phyloP scores from a whole-genome alignment of 1,140 invertebrate genomes.

The Drosophila tsacasi region DNA sequence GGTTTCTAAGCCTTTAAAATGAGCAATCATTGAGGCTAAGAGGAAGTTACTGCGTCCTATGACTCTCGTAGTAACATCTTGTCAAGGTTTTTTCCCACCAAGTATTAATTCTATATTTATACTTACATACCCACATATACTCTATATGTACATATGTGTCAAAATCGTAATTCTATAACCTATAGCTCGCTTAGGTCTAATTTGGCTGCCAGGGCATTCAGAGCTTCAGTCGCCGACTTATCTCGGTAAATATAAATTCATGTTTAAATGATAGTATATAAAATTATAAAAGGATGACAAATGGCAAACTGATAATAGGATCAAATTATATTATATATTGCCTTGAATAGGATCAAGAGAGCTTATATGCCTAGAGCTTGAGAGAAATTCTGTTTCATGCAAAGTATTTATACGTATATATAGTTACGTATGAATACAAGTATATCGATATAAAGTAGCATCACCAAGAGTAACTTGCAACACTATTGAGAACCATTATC shows the following conservation, averaged over 20 bases:
- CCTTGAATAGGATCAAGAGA: too few relatives aligned
- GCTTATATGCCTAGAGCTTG: too few relatives aligned
- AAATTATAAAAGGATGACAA: not conserved
- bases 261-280: not conserved
- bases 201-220: slow-evolving; percentile 11
- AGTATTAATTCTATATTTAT: not conserved
- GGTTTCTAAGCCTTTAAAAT: too few relatives aligned
- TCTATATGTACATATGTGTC: not conserved
- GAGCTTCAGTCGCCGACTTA: slow-evolving; percentile 11
- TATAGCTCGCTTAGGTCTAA: slow-evolving; percentile 17
- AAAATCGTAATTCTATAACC: slow-evolving; percentile 13
- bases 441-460: too few relatives aligned
- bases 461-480: not conserved
- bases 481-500: not conserved
- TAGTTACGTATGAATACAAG: too few relatives aligned
- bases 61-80: not conserved
- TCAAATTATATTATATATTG: not conserved
- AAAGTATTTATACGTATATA: too few relatives aligned
- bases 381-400: too few relatives aligned
- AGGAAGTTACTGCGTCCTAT: not conserved
- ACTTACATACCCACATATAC: not conserved
- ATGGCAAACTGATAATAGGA: not conserved
- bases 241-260: slow-evolving; percentile 12
- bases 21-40: too few relatives aligned
- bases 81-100: not conserved